Conservation (phyloP, 2,113 vertebrate genomes). For the Toxotes jaculatrix region DNA sequence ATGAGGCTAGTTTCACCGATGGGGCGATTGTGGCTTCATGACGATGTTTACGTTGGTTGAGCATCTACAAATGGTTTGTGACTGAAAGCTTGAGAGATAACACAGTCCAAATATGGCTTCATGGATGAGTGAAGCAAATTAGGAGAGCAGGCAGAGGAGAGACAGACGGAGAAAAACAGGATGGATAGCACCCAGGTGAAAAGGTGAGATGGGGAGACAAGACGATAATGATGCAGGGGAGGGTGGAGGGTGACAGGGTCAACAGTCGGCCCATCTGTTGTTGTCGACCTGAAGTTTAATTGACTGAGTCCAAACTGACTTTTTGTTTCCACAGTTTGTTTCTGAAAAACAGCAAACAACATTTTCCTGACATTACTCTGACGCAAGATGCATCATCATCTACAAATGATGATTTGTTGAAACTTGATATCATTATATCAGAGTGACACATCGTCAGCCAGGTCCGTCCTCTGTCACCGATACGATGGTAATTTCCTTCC, state of each 20-base stretch:
- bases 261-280: slow-evolving; percentile 66
- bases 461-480: not conserved
- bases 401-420: not conserved
- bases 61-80: slow-evolving; percentile 39
- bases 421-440: not conserved
- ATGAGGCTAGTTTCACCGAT: not conserved
- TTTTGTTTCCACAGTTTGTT: slow-evolving; percentile 38
- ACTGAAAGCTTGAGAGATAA: slow-evolving; percentile 53
- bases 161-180: slow-evolving; percentile 58
- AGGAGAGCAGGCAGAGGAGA: slow-evolving; percentile 22
- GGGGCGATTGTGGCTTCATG: slow-evolving; percentile 18
- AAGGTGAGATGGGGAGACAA: slow-evolving; percentile 39
- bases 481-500: too few relatives aligned
- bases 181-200: slow-evolving; percentile 52
- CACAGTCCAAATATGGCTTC: slow-evolving; percentile 54
- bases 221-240: slow-evolving; percentile 28
- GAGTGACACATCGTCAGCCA: too few relatives aligned
- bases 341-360: slow-evolving; percentile 13
- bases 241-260: slow-evolving; percentile 32
- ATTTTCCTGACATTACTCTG: not conserved
- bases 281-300: slow-evolving; percentile 65
- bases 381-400: not conserved
- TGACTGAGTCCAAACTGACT: slow-evolving; percentile 47
- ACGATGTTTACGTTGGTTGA: slow-evolving; percentile 43
- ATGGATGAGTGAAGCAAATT: slow-evolving; percentile 53